Percentiles rank a stretch among this genome's conserved stretches.
phyloP scores from a whole-genome alignment of 2,888 invertebrate species.

The Dexiosoma caninum region DNA sequence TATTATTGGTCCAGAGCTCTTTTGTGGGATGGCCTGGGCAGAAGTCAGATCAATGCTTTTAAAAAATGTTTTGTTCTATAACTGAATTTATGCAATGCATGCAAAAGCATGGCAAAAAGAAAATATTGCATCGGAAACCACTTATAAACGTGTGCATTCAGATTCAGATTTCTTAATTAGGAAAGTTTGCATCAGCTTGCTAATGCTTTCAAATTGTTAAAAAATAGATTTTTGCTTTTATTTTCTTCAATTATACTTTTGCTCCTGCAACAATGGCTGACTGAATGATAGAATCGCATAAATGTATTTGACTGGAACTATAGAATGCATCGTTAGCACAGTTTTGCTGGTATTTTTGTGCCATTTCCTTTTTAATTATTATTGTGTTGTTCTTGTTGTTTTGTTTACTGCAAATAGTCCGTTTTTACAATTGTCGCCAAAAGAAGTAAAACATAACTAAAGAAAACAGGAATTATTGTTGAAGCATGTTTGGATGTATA shows the following conservation, averaged over 20 bases:
- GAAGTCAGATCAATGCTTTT: no score
- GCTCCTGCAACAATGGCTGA: slow-evolving; percentile 36
- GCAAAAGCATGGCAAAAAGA: slow-evolving; percentile 22
- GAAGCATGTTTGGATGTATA: slow-evolving; percentile 50
- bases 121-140: slow-evolving; percentile 18
- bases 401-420: neutral
- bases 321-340: slow-evolving; percentile 56
- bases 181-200: slow-evolving; percentile 47
- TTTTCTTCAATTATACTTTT: slow-evolving; percentile 35
- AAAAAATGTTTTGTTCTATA: no score
- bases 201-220: slow-evolving; percentile 48
- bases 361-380: slow-evolving; percentile 58
- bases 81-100: neutral
- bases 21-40: no score
- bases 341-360: slow-evolving; percentile 27
- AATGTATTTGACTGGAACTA: slow-evolving; percentile 32
- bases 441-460: slow-evolving; percentile 6
- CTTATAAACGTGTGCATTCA: slow-evolving; percentile 50
- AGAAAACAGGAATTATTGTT: slow-evolving; percentile 36
- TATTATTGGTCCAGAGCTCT: no score
- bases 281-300: slow-evolving; percentile 9
- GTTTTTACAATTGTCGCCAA: slow-evolving; percentile 8
- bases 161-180: slow-evolving; percentile 41
- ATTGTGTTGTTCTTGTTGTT: slow-evolving; percentile 17
- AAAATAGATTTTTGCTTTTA: neutral